Evolutionary conservation across 2,888 invertebrate genomes (phyloP).

Genomic region (Eilema caniola): DNA sequence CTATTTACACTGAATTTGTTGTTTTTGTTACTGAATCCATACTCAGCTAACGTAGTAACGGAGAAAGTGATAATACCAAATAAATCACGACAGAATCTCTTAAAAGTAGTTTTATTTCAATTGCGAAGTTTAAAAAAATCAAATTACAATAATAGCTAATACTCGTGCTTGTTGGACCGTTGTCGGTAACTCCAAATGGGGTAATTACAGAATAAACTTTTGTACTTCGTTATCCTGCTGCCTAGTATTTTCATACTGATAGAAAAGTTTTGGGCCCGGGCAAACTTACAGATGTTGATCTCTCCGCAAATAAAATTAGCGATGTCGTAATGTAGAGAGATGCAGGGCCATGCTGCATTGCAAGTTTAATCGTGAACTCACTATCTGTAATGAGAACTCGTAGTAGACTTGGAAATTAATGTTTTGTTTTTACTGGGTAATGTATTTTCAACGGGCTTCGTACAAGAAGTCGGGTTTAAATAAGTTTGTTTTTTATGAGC

Average conservation of each 20-base stretch:
- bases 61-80: too few relatives aligned
- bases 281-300: constrained; percentile 23
- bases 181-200: constrained; percentile 28
- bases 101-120: too few relatives aligned
- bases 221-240: constrained; percentile 29
- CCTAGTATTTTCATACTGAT: constrained; percentile 29
- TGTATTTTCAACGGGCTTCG: not conserved
- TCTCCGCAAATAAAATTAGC: constrained; percentile 8
- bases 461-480: not conserved
- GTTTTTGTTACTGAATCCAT: too few relatives aligned
- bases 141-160: not conserved
- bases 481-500: too few relatives aligned
- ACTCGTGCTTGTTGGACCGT: not conserved
- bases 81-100: too few relatives aligned
- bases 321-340: not conserved
- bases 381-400: not conserved
- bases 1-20: too few relatives aligned
- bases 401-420: not conserved
- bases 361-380: not conserved
- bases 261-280: constrained; percentile 29
- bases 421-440: not conserved
- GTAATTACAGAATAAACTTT: constrained; percentile 36
- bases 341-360: not conserved
- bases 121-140: not conserved
- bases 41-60: too few relatives aligned